Conservation (phyloP, 2,797 vertebrate genomes). For the Streptopelia turtur region DNA sequence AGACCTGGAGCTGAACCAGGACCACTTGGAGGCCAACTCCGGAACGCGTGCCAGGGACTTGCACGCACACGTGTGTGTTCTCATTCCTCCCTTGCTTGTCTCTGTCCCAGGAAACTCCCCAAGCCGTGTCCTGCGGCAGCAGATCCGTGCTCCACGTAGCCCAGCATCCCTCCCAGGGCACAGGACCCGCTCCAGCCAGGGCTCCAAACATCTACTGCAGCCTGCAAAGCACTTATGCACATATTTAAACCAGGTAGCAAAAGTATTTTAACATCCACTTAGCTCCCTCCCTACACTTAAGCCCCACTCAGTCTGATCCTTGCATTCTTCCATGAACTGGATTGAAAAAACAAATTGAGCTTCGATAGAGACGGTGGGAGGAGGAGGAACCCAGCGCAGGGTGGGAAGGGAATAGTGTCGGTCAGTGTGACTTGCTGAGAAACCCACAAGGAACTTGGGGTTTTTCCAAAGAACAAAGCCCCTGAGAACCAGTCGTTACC, state of each 20-base stretch:
- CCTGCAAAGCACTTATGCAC: neutral
- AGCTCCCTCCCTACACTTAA: neutral
- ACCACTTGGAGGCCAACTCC: neutral
- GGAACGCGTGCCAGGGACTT: neutral
- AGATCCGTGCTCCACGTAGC: neutral
- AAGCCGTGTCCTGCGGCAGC: neutral
- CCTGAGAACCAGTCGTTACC: neutral
- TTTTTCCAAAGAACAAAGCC: neutral
- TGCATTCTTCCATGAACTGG: neutral
- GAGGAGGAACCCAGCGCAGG: rapidly evolving
- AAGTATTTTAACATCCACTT: neutral
- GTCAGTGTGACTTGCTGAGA: neutral
- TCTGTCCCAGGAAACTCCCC: neutral
- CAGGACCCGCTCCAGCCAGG: neutral
- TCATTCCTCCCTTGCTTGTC: neutral
- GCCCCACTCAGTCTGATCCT: neutral
- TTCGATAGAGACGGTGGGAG: neutral
- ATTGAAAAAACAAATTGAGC: neutral
- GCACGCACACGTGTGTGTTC: neutral
- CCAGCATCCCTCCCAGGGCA: no score
- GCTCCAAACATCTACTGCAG: neutral
- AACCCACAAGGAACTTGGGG: neutral
- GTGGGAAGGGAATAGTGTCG: neutral
- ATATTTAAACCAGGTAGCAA: rapidly evolving
- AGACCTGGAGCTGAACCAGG: neutral